Evolutionary conservation across 2,888 invertebrate genomes (phyloP).

Genomic region (Oscheius sp.): DNA sequence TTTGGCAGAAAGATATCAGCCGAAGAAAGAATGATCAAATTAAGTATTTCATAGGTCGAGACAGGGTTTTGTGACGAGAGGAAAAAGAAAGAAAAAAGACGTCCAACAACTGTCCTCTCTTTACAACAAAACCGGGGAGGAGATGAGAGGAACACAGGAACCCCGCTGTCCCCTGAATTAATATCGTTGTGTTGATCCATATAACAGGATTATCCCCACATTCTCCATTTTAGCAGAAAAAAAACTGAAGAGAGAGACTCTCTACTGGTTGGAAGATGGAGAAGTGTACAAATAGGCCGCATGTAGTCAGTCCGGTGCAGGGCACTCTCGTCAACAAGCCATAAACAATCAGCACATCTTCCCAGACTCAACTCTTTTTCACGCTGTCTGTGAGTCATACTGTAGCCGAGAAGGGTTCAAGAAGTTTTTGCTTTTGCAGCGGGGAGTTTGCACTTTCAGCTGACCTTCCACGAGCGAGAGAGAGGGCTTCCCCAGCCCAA

Average conservation of each 20-base stretch:
- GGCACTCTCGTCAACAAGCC: slow-evolving; percentile 21
- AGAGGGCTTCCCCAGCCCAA: slow-evolving; percentile 11
- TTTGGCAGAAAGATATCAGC: neutral
- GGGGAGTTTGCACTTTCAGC: neutral
- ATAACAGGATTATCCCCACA: too few species aligned
- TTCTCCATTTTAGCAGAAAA: too few species aligned
- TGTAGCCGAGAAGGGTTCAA: neutral
- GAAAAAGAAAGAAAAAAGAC: neutral
- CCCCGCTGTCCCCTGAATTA: slow-evolving; percentile 3
- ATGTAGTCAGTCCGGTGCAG: slow-evolving; percentile 15
- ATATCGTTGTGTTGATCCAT: neutral
- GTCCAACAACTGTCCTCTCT: slow-evolving; percentile 17
- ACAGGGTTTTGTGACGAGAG: too few species aligned
- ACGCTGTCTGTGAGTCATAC: neutral
- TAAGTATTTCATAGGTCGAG: neutral
- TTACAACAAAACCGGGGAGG: slow-evolving; percentile 13
- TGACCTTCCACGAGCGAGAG: slow-evolving; percentile 19
- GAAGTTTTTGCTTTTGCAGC: neutral
- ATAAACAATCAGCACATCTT: slow-evolving; percentile 14
- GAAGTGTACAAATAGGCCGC: slow-evolving; percentile 21
- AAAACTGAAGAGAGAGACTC: too few species aligned
- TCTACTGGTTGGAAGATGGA: neutral
- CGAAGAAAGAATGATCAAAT: neutral
- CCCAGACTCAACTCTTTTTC: neutral
- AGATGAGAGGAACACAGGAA: slow-evolving; percentile 22